phyloP scores from a whole-genome alignment of 2,113 vertebrate species.

The Chaenogobius annularis region DNA sequence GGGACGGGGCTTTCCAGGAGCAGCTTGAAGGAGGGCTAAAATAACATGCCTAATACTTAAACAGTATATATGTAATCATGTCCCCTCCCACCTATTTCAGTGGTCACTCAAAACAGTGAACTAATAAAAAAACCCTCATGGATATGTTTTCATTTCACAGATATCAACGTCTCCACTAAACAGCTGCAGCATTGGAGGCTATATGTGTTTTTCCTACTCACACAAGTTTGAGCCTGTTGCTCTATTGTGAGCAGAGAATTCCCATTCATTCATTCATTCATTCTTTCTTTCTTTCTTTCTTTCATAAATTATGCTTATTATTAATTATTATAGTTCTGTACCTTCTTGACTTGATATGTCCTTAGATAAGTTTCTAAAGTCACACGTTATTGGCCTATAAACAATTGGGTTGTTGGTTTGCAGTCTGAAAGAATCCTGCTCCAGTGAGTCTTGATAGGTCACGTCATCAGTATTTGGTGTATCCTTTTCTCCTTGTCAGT shows the following conservation, averaged over 20 bases:
- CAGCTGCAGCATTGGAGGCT: constrained; percentile 36
- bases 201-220: constrained; percentile 4
- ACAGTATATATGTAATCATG: constrained; percentile 65
- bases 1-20: constrained; percentile 67
- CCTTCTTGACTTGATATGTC: constrained; percentile 8
- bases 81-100: constrained; percentile 63
- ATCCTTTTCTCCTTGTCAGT: constrained; percentile 37
- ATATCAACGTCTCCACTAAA: constrained; percentile 60
- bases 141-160: constrained; percentile 69
- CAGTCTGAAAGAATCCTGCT: constrained; percentile 25
- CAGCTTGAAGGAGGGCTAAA: constrained; percentile 64
- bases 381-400: background rate
- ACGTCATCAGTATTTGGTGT: constrained; percentile 55
- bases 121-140: constrained; percentile 74
- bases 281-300: constrained; percentile 48
- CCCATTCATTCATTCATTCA: constrained; percentile 53
- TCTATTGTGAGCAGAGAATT: constrained; percentile 58
- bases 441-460: constrained; percentile 55
- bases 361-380: constrained; percentile 22
- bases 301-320: constrained; percentile 62
- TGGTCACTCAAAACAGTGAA: constrained; percentile 69
- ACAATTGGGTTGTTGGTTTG: background rate
- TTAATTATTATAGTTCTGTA: constrained; percentile 42
- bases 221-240: constrained; percentile 59
- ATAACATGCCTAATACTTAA: constrained; percentile 69